Percentiles rank a stretch among this genome's conserved stretches.
phyloP scores from a whole-genome alignment of 2,797 vertebrate species.

The Rousettus madagascariensis region DNA sequence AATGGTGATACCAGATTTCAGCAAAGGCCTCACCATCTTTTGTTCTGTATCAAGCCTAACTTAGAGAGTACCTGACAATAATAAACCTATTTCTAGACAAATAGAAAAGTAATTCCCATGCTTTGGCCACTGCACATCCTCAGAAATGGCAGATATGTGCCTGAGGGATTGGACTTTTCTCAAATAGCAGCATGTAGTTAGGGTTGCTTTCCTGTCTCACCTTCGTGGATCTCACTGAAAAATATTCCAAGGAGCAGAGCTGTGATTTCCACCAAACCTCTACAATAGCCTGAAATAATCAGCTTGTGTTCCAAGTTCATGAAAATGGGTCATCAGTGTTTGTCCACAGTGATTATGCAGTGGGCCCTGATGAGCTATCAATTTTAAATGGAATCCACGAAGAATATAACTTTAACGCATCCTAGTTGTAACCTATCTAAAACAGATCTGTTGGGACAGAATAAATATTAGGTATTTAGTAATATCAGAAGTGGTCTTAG shows the following conservation, averaged over 20 bases:
- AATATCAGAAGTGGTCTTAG: not conserved
- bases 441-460: not conserved
- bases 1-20: not conserved
- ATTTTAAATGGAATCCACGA: not conserved
- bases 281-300: not conserved
- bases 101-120: not conserved
- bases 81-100: not conserved
- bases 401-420: not conserved
- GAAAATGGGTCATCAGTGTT: not conserved
- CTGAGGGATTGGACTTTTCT: not conserved
- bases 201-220: not conserved
- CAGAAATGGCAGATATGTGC: not conserved
- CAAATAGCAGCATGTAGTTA: not conserved
- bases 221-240: not conserved
- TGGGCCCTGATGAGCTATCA: not conserved
- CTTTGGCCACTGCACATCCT: not conserved
- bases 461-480: not conserved
- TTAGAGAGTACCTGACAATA: not conserved
- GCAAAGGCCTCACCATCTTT: not conserved
- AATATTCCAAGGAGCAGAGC: not conserved
- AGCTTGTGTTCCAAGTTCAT: not conserved
- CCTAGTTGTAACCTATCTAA: not conserved
- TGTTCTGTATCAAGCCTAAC: not conserved
- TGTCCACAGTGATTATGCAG: not conserved
- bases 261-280: fast-evolving